A percentile compares a stretch with the other conserved stretches of the same genome.
phyloP scores from a whole-genome alignment of 2,888 invertebrate genomes.

The Cheilosia impressa region DNA sequence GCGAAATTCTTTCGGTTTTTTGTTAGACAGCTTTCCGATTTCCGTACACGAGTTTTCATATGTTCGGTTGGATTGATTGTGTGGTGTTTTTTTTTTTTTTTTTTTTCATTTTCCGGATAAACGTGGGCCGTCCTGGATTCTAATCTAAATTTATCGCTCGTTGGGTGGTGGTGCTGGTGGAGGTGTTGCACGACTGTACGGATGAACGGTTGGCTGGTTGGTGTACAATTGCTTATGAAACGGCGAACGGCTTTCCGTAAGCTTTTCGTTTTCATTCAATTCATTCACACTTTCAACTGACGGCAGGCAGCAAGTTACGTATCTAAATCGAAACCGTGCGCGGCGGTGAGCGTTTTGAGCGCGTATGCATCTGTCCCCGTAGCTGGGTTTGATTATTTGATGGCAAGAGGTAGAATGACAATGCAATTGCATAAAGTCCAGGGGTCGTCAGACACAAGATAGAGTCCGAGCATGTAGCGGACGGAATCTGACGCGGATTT shows the following conservation, averaged over 20 bases:
- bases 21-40: slow-evolving; percentile 17
- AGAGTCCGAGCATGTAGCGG: neutral
- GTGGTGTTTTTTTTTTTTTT: slow-evolving; percentile 9
- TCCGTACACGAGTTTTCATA: slow-evolving; percentile 22
- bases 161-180: slow-evolving; percentile 15
- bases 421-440: slow-evolving; percentile 41
- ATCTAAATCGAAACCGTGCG: slow-evolving; percentile 18
- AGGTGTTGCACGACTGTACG: no score
- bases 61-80: slow-evolving; percentile 26
- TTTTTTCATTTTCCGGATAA: slow-evolving; percentile 56
- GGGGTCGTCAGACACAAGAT: slow-evolving; percentile 32
- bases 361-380: neutral
- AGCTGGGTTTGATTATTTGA: slow-evolving; percentile 45
- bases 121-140: slow-evolving; percentile 38
- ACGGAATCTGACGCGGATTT: slow-evolving; percentile 49
- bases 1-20: slow-evolving; percentile 50
- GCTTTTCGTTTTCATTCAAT: slow-evolving; percentile 45
- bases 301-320: slow-evolving; percentile 34
- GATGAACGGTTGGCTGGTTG: neutral
- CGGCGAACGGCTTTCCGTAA: slow-evolving; percentile 15
- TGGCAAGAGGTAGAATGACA: slow-evolving; percentile 1
- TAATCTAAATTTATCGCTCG: slow-evolving; percentile 56
- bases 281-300: slow-evolving; percentile 63
- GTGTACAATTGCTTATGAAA: slow-evolving; percentile 12
- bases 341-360: slow-evolving; percentile 2